Percentiles rank a stretch among this genome's conserved stretches.
These are phyloP conservation scores for Erithacus rubecula DNA, from an alignment of 2,797 vertebrate genomes.

Conservation along the genomic window DNA sequence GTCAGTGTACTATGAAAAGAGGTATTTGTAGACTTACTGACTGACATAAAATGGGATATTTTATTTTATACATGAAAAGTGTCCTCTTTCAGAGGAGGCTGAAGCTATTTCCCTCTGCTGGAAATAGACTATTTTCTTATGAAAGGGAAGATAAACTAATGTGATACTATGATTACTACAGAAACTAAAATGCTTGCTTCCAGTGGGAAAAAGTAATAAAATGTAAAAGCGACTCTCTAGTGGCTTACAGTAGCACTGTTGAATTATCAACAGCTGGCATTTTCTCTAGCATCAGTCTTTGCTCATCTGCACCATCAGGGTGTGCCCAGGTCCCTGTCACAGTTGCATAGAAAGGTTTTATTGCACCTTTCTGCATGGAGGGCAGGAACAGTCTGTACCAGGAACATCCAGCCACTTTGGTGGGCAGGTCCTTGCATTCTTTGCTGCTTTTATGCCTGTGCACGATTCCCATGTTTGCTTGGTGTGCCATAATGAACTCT, in stretches of 20 bases:
- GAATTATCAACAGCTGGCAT: not conserved
- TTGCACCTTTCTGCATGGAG: fast-evolving
- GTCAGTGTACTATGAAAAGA: not conserved
- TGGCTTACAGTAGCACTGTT: not conserved
- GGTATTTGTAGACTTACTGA: not conserved
- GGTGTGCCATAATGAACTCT: not conserved
- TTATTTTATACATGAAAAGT: not conserved
- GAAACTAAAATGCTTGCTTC: not conserved
- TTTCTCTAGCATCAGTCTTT: not conserved
- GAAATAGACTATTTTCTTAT: not conserved
- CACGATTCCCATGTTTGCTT: fast-evolving
- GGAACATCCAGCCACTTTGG: fast-evolving
- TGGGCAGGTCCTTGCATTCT: fast-evolving
- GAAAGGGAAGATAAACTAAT: not conserved
- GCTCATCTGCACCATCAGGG: fast-evolving
- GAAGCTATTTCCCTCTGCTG: not conserved
- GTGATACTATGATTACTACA: not conserved
- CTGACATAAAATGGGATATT: not conserved
- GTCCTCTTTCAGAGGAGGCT: not conserved
- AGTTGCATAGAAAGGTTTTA: not conserved
- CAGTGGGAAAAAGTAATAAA: not conserved
- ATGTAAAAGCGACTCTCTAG: not conserved
- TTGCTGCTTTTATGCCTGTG: not conserved
- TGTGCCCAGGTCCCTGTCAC: not conserved
- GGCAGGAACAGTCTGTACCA: fast-evolving